Base-by-base conservation (phyloP, 2,797 vertebrate genomes). In the Danionella dracula region DNA sequence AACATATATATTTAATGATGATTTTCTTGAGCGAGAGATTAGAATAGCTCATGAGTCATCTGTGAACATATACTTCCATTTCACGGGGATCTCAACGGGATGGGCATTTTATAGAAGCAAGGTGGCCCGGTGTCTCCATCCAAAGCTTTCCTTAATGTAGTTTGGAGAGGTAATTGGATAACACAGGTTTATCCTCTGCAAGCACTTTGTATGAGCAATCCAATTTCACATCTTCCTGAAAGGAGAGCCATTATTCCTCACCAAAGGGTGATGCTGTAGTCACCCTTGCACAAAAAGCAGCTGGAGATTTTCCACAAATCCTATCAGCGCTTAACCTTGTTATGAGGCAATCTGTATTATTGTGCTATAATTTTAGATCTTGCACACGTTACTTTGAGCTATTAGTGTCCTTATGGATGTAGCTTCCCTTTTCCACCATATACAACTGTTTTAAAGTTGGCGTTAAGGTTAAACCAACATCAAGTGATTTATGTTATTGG, bases 151-250 rank as follows among this genome's bases (percentile, higher is more conserved):
- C 79, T 80, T 85, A 85, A 91, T 88, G 84, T 88, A 87, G 85
- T 90, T 91, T 87, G 83, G 84, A 81, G 83, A 80, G 85, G 84
- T 90, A 91, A 91, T 90, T 90, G 88, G 90, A 90, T 91, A 90
- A 91, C 87, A 89, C 82, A 86, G 87, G 87, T 89, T 90, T 90
- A 89, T 90, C 87, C 87, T 84, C 86, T 76, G 87, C 86, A 87
- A 89, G 89, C 88, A 89, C 85, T 90, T 89, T 90, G 86, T 90
- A 88, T 90, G 85, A 89, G 88, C 86, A 90, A 91, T 91, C 88
- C 87, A 90, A 90, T 91, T 91, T 89, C 89, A 88, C 86, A 89
- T 90, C 83, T 84, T 87, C 83, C 85, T 87, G 85, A 89, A 88
- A 81, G 87, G 87, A 81, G 88, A 88, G 78, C 87, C 86, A 90